Conservation (phyloP, 2,113 vertebrate genomes). For the Lamprotornis superbus region DNA sequence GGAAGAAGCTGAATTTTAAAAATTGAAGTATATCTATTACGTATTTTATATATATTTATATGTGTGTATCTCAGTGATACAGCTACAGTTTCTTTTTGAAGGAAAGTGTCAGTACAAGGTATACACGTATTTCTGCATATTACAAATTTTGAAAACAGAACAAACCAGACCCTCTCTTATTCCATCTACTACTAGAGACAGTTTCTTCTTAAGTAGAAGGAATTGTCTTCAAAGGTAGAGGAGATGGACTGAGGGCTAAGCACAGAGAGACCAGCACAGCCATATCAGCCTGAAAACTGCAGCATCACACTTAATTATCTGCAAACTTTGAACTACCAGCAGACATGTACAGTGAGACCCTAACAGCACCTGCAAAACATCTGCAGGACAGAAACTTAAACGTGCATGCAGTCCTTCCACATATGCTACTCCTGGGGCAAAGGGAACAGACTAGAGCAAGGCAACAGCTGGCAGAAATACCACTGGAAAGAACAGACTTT, state of each 20-base stretch:
- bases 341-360: neutral
- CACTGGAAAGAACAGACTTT: neutral
- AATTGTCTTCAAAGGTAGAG: neutral
- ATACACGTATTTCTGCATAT: neutral
- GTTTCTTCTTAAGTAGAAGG: neutral
- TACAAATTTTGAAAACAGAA: neutral
- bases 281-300: neutral
- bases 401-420: rapidly evolving
- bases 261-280: neutral
- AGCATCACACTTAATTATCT: neutral
- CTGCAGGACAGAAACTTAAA: neutral
- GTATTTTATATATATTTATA: no score
- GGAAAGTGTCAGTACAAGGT: neutral
- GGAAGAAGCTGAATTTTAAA: neutral
- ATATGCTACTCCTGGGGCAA: neutral
- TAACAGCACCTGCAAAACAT: neutral
- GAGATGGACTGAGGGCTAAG: neutral
- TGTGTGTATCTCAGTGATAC: neutral
- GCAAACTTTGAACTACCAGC: neutral
- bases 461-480: neutral
- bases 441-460: neutral
- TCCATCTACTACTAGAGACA: neutral
- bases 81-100: neutral
- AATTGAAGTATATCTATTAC: neutral
- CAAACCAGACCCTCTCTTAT: neutral